phyloP scores from a whole-genome alignment of 2,113 vertebrate species.

The Urocynchramus pylzowi region DNA sequence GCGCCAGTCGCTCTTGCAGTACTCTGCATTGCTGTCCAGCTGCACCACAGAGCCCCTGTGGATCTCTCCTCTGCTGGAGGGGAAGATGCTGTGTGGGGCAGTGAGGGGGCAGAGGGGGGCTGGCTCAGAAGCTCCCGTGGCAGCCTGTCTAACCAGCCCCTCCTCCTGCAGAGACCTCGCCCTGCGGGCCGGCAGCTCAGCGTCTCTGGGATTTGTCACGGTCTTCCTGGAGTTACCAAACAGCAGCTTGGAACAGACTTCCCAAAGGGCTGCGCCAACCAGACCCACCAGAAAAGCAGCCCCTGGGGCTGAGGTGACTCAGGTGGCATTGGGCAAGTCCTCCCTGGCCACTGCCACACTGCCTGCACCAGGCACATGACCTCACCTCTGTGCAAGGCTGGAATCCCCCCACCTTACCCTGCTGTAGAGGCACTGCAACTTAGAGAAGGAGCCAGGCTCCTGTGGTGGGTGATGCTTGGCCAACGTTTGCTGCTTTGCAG shows the following conservation, averaged over 20 bases:
- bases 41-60: neutral
- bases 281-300: neutral
- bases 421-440: fast-evolving
- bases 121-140: neutral
- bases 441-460: neutral
- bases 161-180: neutral
- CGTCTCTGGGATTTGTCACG: neutral
- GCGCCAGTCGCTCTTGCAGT: neutral
- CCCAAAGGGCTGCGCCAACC: neutral
- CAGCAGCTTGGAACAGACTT: neutral
- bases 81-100: neutral
- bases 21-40: neutral
- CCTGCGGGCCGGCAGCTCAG: neutral
- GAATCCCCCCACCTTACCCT: neutral
- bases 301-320: neutral
- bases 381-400: neutral
- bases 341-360: neutral
- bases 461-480: fast-evolving
- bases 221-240: neutral
- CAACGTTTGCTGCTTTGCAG: neutral
- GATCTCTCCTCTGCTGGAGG: neutral
- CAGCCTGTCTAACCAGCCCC: slow-evolving; percentile 43
- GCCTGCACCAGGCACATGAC: neutral
- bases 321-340: neutral
- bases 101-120: neutral